Percentiles rank a stretch among this genome's conserved stretches.
Conservation (phyloP, 2,888 invertebrate species). For the Gonocerus acuteangulatus region DNA sequence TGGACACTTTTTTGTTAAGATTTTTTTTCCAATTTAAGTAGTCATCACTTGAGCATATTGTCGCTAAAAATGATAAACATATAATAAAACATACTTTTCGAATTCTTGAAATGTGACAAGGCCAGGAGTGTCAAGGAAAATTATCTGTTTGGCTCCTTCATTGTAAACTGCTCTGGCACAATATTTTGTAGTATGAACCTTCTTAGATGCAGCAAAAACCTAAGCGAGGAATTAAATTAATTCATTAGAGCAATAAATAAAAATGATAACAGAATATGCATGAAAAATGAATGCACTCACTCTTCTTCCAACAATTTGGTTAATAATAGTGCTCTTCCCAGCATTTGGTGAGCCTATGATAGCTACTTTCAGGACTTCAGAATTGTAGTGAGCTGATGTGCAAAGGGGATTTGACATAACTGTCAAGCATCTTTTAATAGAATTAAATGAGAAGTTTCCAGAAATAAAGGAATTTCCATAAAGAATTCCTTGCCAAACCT, state of each 20-base stretch:
- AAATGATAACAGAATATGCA: not conserved
- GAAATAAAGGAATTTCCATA: too few relatives aligned
- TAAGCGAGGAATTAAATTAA: slow-evolving; percentile 44
- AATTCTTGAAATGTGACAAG: slow-evolving; percentile 62
- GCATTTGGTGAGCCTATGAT: slow-evolving; percentile 90
- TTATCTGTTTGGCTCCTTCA: slow-evolving; percentile 71
- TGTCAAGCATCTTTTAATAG: too few relatives aligned
- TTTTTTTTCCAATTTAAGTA: too few relatives aligned
- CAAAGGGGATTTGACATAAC: too few relatives aligned
- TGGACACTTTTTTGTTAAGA: too few relatives aligned
- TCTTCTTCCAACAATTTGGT: slow-evolving; percentile 69
- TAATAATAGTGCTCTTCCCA: slow-evolving; percentile 92
- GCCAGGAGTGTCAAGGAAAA: slow-evolving; percentile 92
- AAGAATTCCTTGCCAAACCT: too few relatives aligned
- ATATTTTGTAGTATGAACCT: slow-evolving; percentile 82
- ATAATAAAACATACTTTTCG: slow-evolving; percentile 56
- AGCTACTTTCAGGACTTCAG: slow-evolving; percentile 60
- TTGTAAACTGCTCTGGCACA: slow-evolving; percentile 65
- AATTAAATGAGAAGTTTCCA: too few relatives aligned
- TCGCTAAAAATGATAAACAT: too few relatives aligned
- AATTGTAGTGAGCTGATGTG: too few relatives aligned
- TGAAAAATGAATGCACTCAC: slow-evolving; percentile 46
- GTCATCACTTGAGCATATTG: too few relatives aligned
- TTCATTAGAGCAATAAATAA: not conserved
- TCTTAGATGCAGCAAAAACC: slow-evolving; percentile 84